phyloP scores from a whole-genome alignment of 2,797 vertebrate genomes.

The Coranthus polyacanthus region DNA sequence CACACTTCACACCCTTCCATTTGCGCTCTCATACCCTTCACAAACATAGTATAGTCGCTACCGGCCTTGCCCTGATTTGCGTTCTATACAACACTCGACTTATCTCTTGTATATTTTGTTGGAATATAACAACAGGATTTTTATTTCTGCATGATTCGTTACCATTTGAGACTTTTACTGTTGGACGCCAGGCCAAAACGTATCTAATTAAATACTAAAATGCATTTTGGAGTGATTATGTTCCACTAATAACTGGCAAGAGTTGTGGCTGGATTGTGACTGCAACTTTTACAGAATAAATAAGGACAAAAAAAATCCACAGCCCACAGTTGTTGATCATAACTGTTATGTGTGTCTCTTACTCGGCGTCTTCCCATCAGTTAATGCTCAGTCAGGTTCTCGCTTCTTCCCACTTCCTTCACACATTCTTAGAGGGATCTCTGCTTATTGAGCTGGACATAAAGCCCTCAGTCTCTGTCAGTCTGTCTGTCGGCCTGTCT shows the following conservation, averaged over 20 bases:
- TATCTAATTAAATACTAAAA: background rate
- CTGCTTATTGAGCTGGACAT: constrained; percentile 14
- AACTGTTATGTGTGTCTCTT: constrained; percentile 5
- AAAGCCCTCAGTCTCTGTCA: constrained; percentile 18
- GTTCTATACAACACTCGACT: background rate
- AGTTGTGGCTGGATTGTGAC: no score
- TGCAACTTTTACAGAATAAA: constrained; percentile 19
- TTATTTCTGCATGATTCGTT: constrained; percentile 3
- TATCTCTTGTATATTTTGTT: background rate
- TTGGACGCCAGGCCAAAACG: background rate
- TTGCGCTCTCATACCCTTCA: background rate
- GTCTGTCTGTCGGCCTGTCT: constrained; percentile 34
- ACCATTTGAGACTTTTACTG: background rate
- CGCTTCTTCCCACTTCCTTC: constrained; percentile 9
- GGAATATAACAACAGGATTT: background rate
- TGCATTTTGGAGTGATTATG: no score
- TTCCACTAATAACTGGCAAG: no score
- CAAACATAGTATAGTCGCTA: background rate
- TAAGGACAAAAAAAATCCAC: constrained; percentile 6
- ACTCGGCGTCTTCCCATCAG: constrained; percentile 4
- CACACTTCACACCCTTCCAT: constrained; percentile 2
- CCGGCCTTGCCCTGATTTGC: background rate
- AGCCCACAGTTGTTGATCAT: no score
- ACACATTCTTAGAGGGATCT: constrained; percentile 14
- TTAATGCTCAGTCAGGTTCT: constrained; percentile 19